These are phyloP conservation scores for Chelonoidis abingdonii DNA, from an alignment of 2,113 vertebrate genomes.

Conservation along the genomic window DNA sequence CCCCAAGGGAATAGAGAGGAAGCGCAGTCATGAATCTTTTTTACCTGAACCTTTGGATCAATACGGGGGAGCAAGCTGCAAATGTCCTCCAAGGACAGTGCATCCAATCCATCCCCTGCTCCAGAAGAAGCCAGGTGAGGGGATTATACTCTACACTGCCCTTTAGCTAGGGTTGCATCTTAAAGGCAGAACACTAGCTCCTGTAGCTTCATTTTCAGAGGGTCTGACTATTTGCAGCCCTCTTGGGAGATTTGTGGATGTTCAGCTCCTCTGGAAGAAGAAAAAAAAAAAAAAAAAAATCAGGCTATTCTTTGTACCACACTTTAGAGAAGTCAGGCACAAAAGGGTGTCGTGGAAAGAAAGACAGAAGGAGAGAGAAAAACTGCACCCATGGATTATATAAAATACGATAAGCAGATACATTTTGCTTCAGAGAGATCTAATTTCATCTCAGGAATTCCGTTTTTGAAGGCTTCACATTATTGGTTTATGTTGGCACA, in stretches of 20 bases:
- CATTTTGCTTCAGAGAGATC: too few relatives aligned
- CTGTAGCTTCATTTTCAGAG: background rate
- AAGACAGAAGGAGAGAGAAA: background rate
- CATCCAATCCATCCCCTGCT: background rate
- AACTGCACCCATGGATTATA: background rate
- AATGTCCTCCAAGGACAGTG: background rate
- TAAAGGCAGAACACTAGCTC: background rate
- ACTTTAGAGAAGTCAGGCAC: background rate
- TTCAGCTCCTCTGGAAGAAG: background rate
- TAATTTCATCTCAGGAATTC: background rate
- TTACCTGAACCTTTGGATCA: background rate
- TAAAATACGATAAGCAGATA: background rate
- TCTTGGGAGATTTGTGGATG: background rate
- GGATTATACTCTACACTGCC: background rate
- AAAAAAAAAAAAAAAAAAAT: background rate
- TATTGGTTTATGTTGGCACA: background rate
- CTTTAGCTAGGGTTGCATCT: background rate
- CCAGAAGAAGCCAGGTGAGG: background rate
- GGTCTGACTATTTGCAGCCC: background rate
- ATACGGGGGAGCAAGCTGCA: background rate
- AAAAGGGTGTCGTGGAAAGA: background rate
- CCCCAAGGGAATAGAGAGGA: background rate
- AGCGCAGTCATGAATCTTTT: background rate
- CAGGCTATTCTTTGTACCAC: background rate
- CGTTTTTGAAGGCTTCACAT: background rate